Conservation (phyloP, 2,797 vertebrate genomes). For the Urosaurus nigricauda region DNA sequence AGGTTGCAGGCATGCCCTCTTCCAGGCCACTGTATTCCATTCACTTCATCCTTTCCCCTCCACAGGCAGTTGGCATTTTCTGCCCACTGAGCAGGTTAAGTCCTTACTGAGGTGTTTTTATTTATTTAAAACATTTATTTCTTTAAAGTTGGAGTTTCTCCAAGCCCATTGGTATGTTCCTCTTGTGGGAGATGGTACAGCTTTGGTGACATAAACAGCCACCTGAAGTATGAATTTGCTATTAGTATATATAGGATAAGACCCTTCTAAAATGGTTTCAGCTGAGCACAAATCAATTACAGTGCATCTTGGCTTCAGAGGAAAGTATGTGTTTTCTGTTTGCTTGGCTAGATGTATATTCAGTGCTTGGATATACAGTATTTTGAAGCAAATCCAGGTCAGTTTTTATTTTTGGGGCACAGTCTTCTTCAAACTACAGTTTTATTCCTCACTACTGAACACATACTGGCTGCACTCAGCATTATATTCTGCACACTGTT, state of each 20-base stretch:
- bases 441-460: conserved; percentile 31
- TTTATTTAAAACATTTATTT: too few relatives aligned
- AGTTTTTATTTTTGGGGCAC: conserved; percentile 1
- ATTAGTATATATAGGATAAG: not conserved
- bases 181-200: not conserved
- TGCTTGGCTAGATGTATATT: conserved; percentile 12
- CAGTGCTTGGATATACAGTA: not conserved
- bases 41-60: too few relatives aligned
- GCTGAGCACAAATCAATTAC: conserved; percentile 15
- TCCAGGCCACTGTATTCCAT: not conserved
- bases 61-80: not conserved
- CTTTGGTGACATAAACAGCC: not conserved
- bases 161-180: too few relatives aligned
- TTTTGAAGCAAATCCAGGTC: conserved; percentile 4
- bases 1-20: not conserved
- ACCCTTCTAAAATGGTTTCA: not conserved
- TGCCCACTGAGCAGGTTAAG: not conserved
- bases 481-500: not conserved
- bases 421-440: conserved; percentile 2
- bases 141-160: too few relatives aligned
- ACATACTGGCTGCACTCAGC: conserved; percentile 22
- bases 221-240: not conserved
- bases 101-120: not conserved
- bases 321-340: not conserved
- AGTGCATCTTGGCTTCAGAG: conserved; percentile 6